Evolutionary conservation across 2,113 vertebrate genomes (phyloP), one percentile per base, ranked within the genome.

Genomic region (Lipotes vexillifer): DNA sequence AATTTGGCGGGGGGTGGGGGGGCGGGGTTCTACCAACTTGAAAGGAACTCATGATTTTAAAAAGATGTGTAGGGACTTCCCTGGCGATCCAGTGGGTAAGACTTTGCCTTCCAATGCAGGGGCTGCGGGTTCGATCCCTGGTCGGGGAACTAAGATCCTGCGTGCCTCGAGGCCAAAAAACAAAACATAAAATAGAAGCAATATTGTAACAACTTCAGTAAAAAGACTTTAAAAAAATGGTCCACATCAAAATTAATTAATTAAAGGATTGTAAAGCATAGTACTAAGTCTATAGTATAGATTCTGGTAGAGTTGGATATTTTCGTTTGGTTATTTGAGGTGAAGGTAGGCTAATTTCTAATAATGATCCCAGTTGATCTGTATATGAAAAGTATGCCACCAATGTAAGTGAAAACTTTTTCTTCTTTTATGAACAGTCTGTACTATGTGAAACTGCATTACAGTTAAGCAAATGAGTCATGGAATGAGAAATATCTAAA

Each of bases 241-340:
- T 57, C 55, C 55, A 57, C 55, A 57, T 57, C 17, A 57, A 57
- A 57, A 57, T 57, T 57, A 57, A 57, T 57, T 57, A 57, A 57
- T 57, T 57, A 93, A 81, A 57, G 36, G 15, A 15, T 14, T 57
- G 27, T 63, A 59, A 57, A 75, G 15, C 46, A 27, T 69, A 3
- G 57, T 81, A 2, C 88, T 81, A 63, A n/a, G 27, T 75, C 38
- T 88, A n/a, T 61, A 33, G 38, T 59, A 36, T 12, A 77, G 33
- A 57, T 33, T 21, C 36, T 84, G 31, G 44, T 72, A 46, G 57
- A 33, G 63, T 46, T 46, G 31, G 49, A 27, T 86, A n/a, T 21
- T 83, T 92, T 72, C 21, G 20, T 61, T 82, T 87, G 44, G 25
- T 93, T 86, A 90, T 94, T 68, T 90, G 21, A 97, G 57, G 44